A percentile compares a stretch with the other conserved stretches of the same genome.
Conservation (phyloP, 2,888 invertebrate genomes). For the Epinotia ramella region DNA sequence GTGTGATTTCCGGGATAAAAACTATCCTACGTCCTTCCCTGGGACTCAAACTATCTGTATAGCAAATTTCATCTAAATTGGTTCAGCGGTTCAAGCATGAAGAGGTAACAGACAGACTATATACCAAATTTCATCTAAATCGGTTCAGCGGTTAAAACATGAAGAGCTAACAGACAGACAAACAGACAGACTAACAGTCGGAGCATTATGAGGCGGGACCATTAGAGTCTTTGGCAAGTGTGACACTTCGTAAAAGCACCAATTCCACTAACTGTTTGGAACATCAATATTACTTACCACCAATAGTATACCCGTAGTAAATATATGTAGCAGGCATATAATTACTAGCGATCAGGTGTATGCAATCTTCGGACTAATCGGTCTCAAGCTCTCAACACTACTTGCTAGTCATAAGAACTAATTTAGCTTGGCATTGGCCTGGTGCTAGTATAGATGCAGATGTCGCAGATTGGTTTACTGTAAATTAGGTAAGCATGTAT, state of each 20-base stretch:
- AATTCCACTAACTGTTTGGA: background rate
- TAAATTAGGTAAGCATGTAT: conserved; percentile 10
- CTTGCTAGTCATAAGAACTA: background rate
- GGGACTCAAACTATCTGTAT: too few species aligned
- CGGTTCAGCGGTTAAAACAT: too few species aligned
- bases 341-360: conserved; percentile 32
- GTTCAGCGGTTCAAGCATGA: too few species aligned
- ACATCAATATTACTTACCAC: conserved; percentile 9
- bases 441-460: conserved; percentile 32
- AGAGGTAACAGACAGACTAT: too few species aligned
- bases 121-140: too few species aligned
- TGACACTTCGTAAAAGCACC: conserved; percentile 16
- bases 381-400: background rate
- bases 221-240: too few species aligned
- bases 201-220: too few species aligned
- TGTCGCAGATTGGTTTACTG: conserved; percentile 26
- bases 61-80: too few species aligned
- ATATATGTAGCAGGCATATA: conserved; percentile 4
- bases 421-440: background rate
- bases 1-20: too few species aligned
- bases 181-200: too few species aligned
- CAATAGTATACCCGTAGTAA: background rate
- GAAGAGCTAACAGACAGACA: too few species aligned
- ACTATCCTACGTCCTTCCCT: too few species aligned
- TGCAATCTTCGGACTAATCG: background rate